These are phyloP conservation scores for Dysidea cf. avara DNA, from an alignment of 37 sponge, comb jelly and placozoan genomes.

Conservation along the genomic window DNA sequence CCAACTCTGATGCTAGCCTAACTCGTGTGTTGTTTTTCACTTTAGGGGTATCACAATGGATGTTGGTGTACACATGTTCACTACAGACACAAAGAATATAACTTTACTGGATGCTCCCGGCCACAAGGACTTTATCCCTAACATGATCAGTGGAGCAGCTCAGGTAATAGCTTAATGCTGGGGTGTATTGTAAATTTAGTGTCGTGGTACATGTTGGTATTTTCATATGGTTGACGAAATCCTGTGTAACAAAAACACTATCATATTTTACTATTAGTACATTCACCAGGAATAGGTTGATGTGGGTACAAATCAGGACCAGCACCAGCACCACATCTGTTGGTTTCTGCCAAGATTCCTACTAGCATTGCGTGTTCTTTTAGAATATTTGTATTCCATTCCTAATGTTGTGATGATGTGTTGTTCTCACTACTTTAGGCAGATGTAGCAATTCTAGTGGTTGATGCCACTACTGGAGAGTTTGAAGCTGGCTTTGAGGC, in stretches of 20 bases:
- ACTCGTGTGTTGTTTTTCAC: background rate
- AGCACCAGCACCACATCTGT: too few relatives aligned
- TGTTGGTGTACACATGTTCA: constrained; percentile 83
- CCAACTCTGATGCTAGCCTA: background rate
- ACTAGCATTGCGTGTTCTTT: too few relatives aligned
- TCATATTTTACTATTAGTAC: too few relatives aligned
- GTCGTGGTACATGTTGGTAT: background rate
- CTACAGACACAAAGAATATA: constrained; percentile 66
- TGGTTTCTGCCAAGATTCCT: too few relatives aligned
- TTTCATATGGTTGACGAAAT: background rate
- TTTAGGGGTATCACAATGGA: constrained; percentile 96
- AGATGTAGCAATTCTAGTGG: constrained; percentile 93
- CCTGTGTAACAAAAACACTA: background rate
- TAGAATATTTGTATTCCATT: too few relatives aligned
- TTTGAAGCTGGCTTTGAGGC: constrained; percentile 99
- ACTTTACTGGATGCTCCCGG: constrained; percentile 96
- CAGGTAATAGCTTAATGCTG: too few relatives aligned
- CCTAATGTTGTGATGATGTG: background rate
- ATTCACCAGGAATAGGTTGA: too few relatives aligned
- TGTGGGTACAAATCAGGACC: too few relatives aligned
- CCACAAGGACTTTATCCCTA: constrained; percentile 95
- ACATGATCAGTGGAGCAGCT: constrained; percentile 98
- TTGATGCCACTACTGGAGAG: constrained; percentile 84
- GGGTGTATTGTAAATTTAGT: too few relatives aligned
- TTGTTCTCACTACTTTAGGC: constrained; percentile 59